Evolutionary conservation across 2,797 vertebrate genomes (phyloP), one percentile per base, ranked within the genome.

Genomic region (Betta splendens): DNA sequence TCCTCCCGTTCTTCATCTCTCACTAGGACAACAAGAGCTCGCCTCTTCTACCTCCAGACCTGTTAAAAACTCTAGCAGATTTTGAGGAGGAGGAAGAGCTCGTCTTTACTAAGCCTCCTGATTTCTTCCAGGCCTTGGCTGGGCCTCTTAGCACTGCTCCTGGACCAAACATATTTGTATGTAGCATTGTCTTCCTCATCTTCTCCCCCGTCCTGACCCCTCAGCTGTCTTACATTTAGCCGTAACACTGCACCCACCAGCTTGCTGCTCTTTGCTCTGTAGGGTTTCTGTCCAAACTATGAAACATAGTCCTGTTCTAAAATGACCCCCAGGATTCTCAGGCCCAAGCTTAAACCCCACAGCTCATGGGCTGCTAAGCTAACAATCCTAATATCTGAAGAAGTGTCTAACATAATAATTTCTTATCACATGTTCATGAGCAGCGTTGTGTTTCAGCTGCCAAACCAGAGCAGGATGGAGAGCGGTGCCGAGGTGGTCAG

Each of bases 41-140:
- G 89, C 95, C 97, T 95, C 94, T 98, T 91, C 96, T 98, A 81
- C 97, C 96, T 93, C 97, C 97, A 90, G 96, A 98, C 94, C 95
- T 99, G 94, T 95, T 98, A 95, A 97, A 98, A 93, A 95, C 95
- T 94, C 94, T 98, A 91, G 95, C 94, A 92, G 95, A 97, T 89
- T 94, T 99, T 93, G 97, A 98, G 95, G 97, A 98, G 89, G 96
- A 98, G 92, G 96, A 98, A 93, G 96, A 98, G 94, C 94, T 98
- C 84, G 89, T 94, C 90, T 98, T 98, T 93, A 91, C 96, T 95
- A 96, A 97, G 92, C 94, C 96, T 94, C 94, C 95, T 91, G 96
- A 96, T 92, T 96, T 98, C 94, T 98, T 97, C 94, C 97, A 96
- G 93, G 96, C 95, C 91, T 88, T 98, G 92, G 93, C 96, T 69